Conservation (phyloP, 2,113 vertebrate genomes). For the Callionymus lyra region DNA sequence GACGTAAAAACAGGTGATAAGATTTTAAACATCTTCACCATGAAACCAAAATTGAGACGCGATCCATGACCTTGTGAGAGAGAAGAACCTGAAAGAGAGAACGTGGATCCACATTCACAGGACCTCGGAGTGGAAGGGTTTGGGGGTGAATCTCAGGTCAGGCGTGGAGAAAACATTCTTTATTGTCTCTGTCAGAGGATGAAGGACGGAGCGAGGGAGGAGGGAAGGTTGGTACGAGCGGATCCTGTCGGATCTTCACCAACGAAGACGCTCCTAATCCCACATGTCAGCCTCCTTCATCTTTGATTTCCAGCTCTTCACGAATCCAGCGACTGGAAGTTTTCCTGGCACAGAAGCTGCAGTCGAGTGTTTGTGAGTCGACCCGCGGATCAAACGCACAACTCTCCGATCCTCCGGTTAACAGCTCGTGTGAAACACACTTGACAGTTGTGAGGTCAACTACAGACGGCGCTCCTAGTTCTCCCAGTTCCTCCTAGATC, state of each 20-base stretch:
- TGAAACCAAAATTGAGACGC: no score
- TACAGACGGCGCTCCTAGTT: no score
- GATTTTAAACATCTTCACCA: no score
- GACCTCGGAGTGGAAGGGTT: conserved; percentile 50
- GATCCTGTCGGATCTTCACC: neutral
- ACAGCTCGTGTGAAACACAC: conserved; percentile 7
- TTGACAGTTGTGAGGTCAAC: conserved; percentile 20
- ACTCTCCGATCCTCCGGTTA: conserved; percentile 1
- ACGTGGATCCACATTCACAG: no score
- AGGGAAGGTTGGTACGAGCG: conserved; percentile 12
- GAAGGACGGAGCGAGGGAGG: conserved; percentile 30
- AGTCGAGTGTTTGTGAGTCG: conserved; percentile 16
- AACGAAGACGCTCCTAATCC: conserved; percentile 11
- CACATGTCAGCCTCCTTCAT: conserved; percentile 8
- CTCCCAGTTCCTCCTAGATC: no score
- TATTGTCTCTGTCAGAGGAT: conserved; percentile 46
- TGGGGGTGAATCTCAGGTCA: conserved; percentile 64
- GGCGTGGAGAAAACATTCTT: conserved; percentile 47
- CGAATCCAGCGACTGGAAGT: conserved; percentile 15
- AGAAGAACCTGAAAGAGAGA: no score
- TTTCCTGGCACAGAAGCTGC: conserved; percentile 5
- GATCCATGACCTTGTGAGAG: no score
- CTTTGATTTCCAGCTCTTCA: conserved; percentile 26
- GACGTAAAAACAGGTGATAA: no score
- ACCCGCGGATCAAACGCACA: conserved; percentile 24